Percentiles rank a stretch among this genome's conserved stretches.
These are phyloP conservation scores for Sphaeramia orbicularis DNA, from an alignment of 2,797 vertebrate genomes.

Conservation along the genomic window DNA sequence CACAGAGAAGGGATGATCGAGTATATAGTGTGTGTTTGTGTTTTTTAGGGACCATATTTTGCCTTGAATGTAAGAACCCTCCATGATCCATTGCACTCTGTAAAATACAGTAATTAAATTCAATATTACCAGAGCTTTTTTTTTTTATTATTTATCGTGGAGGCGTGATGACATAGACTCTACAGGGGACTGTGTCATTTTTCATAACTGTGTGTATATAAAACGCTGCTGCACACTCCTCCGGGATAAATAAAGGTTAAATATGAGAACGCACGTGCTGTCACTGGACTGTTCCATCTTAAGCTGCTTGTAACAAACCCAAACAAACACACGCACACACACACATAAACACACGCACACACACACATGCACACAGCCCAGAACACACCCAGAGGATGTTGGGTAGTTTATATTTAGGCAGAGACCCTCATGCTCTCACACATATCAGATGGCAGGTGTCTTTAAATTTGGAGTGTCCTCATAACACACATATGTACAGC, in stretches of 20 bases:
- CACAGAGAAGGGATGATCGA: no score
- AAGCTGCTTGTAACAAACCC: not conserved
- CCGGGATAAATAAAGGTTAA: conserved; percentile 3
- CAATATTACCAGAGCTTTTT: no score
- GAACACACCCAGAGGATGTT: conserved; percentile 12
- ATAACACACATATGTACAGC: conserved; percentile 10
- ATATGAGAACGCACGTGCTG: conserved; percentile 10
- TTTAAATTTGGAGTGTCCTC: conserved; percentile 21
- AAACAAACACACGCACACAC: conserved; percentile 2
- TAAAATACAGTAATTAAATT: no score
- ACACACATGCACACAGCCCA: not conserved
- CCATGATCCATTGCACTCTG: no score
- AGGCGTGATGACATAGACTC: not conserved
- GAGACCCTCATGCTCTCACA: conserved; percentile 27
- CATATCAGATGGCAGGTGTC: conserved; percentile 38
- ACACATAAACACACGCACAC: conserved; percentile 1
- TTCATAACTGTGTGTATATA: not conserved
- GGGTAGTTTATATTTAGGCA: conserved; percentile 30
- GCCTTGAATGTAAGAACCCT: no score
- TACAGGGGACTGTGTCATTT: conserved; percentile 9
- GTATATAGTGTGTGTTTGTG: no score
- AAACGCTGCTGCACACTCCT: not conserved
- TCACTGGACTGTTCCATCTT: conserved; percentile 8
- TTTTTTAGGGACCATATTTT: no score
- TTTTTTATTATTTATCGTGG: no score